A percentile compares a stretch with the other conserved stretches of the same genome.
Evolutionary conservation across 1,140 invertebrate species (phyloP).

Genomic region (Drosophila ogumai): DNA sequence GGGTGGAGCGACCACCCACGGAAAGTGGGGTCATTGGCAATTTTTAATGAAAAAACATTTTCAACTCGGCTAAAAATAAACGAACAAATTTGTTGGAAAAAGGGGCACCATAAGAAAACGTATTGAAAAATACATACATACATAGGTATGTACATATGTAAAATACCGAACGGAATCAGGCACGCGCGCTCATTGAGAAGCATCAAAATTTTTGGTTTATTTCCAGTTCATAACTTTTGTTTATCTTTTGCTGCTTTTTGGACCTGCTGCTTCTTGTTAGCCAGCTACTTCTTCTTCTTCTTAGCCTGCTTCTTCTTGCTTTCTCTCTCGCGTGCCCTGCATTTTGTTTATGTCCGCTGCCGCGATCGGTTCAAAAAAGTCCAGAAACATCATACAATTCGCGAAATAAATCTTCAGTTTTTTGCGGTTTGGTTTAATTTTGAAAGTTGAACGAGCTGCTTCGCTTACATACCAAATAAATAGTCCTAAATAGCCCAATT

Average conservation of each 20-base stretch:
- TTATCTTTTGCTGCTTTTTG: constrained; percentile 61
- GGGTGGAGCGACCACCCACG: constrained; percentile 7
- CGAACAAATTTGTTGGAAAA: constrained; percentile 18
- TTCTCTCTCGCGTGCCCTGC: constrained; percentile 25
- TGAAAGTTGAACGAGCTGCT: not conserved
- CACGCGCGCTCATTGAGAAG: constrained; percentile 57
- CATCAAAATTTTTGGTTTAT: constrained; percentile 76
- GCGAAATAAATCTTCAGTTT: constrained; percentile 8
- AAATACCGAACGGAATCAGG: constrained; percentile 22
- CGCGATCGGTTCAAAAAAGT: constrained; percentile 43
- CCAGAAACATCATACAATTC: constrained; percentile 2
- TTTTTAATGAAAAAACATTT: not conserved
- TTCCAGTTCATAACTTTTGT: constrained; percentile 80
- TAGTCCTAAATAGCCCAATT: not conserved
- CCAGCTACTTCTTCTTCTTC: no score
- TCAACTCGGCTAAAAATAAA: constrained; percentile 25
- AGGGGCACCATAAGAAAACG: constrained; percentile 48
- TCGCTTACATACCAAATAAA: not conserved
- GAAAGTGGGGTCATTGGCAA: constrained; percentile 12
- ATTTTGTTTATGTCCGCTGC: constrained; percentile 44
- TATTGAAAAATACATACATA: constrained; percentile 5
- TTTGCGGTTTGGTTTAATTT: not conserved
- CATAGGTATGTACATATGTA: constrained; percentile 4
- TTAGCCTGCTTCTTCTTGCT: constrained; percentile 2
- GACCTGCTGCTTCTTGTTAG: constrained; percentile 9